Evolutionary conservation across 2,888 invertebrate species (phyloP).

Genomic region (Papilio demoleus): DNA sequence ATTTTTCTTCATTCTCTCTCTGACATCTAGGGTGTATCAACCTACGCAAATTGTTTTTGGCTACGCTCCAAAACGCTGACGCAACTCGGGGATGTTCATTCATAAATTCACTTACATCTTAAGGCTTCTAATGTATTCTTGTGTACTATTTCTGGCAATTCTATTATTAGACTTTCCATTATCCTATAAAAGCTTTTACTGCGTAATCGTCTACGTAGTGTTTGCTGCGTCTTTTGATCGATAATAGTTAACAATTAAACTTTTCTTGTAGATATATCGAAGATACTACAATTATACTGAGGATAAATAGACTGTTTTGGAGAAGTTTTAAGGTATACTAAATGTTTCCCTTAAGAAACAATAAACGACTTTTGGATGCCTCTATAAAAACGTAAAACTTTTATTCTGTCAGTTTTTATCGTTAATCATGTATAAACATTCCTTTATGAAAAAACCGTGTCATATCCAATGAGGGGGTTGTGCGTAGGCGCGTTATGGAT

Average conservation of each 20-base stretch:
- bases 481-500: conserved; percentile 3
- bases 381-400: no score
- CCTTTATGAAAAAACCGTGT: neutral
- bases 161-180: conserved; percentile 15
- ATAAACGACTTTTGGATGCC: no score
- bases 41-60: conserved; percentile 61
- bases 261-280: no score
- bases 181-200: conserved; percentile 46
- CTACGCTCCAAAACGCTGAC: conserved; percentile 61
- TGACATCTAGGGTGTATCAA: conserved; percentile 62
- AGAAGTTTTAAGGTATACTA: no score
- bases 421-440: neutral
- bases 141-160: conserved; percentile 30
- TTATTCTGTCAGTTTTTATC: no score
- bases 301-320: no score
- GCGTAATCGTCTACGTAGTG: conserved; percentile 6
- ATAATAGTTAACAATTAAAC: no score
- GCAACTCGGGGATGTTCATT: conserved; percentile 61
- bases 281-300: no score
- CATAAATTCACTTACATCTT: conserved; percentile 57
- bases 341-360: no score
- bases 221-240: neutral
- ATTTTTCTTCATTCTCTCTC: conserved; percentile 55
- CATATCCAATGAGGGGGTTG: neutral
- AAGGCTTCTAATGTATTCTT: conserved; percentile 41